A percentile compares a stretch with the other conserved stretches of the same genome.
These are phyloP conservation scores for Scomberomorus guttatus DNA, from an alignment of 2,797 vertebrate genomes.

Conservation along the genomic window DNA sequence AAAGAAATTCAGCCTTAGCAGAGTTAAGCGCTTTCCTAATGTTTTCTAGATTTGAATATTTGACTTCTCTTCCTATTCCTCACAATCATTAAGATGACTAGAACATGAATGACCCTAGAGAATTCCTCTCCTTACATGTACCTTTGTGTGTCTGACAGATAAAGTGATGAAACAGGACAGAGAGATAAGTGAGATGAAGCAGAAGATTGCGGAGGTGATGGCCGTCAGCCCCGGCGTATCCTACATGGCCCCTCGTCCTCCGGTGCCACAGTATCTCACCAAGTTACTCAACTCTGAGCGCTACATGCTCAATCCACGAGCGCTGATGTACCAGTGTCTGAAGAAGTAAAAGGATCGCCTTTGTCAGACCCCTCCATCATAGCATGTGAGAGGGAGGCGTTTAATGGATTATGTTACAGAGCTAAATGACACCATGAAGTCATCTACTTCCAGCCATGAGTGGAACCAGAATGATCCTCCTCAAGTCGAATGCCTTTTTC, in stretches of 20 bases:
- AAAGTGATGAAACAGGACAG: constrained; percentile 87
- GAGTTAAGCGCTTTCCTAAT: no score
- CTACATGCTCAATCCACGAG: constrained; percentile 86
- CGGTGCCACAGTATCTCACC: constrained; percentile 87
- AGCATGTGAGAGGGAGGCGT: background rate
- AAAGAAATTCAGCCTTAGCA: no score
- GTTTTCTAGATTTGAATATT: background rate
- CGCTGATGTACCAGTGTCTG: constrained; percentile 90
- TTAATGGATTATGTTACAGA: constrained; percentile 45
- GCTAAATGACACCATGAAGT: constrained; percentile 50
- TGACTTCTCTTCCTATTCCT: no score
- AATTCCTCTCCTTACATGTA: background rate
- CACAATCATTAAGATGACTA: background rate
- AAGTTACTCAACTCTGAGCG: constrained; percentile 88
- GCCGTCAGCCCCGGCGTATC: constrained; percentile 87
- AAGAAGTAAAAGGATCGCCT: constrained; percentile 80
- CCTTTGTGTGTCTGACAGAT: constrained; percentile 68
- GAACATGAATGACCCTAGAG: no score
- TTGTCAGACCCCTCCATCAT: background rate
- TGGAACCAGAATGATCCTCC: constrained; percentile 50
- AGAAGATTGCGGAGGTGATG: constrained; percentile 90
- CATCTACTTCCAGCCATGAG: constrained; percentile 58
- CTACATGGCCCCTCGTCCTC: constrained; percentile 82
- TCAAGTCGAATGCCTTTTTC: constrained; percentile 62
- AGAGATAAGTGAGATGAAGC: constrained; percentile 89